Evolutionary conservation across 2,888 invertebrate species (phyloP).

Genomic region (Drosophila putrida): DNA sequence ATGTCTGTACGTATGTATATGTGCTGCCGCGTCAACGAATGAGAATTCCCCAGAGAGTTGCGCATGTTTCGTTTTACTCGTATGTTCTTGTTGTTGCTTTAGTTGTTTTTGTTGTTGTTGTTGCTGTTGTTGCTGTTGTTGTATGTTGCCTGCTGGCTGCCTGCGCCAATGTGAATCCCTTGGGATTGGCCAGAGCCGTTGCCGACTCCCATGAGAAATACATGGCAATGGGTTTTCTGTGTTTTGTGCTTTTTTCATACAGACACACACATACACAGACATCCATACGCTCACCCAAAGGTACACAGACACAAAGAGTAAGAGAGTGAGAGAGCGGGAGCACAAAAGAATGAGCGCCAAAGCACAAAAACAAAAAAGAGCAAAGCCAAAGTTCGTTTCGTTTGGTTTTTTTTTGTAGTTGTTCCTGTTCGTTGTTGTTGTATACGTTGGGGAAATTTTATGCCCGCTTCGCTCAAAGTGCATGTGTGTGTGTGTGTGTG

Average conservation of each 20-base stretch:
- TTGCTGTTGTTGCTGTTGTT: constrained; percentile 36
- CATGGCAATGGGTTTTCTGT: constrained; percentile 85
- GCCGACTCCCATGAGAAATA: constrained; percentile 85
- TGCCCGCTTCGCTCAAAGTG: constrained; percentile 65
- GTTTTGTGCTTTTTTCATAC: constrained; percentile 81
- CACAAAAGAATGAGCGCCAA: constrained; percentile 21
- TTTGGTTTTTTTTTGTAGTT: constrained; percentile 15
- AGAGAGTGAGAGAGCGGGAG: constrained; percentile 28
- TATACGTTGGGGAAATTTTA: constrained; percentile 79
- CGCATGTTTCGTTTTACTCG: constrained; percentile 70
- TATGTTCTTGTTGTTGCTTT: constrained; percentile 18
- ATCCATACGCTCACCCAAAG: constrained; percentile 28
- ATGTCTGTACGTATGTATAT: constrained; percentile 40
- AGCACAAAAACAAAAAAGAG: constrained; percentile 48
- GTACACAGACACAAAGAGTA: constrained; percentile 17
- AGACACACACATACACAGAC: constrained; percentile 40
- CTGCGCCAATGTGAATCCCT: constrained; percentile 72
- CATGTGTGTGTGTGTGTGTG: constrained; percentile 25
- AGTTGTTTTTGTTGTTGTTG: constrained; percentile 58
- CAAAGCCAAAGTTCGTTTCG: constrained; percentile 75
- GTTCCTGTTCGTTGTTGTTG: constrained; percentile 20
- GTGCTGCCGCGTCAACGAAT: constrained; percentile 75
- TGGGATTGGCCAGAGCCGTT: constrained; percentile 83
- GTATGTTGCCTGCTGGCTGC: constrained; percentile 47
- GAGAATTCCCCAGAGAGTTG: constrained; percentile 78